Conservation (phyloP, 2,888 invertebrate species). For the Rhogogaster chlorosoma region DNA sequence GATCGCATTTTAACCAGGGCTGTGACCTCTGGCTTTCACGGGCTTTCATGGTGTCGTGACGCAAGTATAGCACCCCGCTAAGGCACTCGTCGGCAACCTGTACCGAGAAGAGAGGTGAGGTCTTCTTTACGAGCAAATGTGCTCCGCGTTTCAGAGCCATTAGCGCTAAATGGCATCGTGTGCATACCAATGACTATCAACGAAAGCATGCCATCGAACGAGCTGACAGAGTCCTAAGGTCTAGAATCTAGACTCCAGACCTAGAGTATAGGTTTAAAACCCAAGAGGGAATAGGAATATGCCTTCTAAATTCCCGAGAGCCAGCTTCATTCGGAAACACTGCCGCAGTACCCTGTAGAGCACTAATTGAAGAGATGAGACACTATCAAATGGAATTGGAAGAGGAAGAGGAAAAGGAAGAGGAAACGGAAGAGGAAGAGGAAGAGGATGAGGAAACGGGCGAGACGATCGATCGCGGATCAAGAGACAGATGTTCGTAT, state of each 20-base stretch:
- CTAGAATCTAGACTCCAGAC: slow-evolving; percentile 53
- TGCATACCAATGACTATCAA: slow-evolving; percentile 32
- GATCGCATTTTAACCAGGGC: slow-evolving; percentile 7
- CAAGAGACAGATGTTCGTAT: background rate
- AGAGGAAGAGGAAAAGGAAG: slow-evolving; percentile 1
- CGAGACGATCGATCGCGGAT: background rate
- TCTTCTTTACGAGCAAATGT: slow-evolving; percentile 56
- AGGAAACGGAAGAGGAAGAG: background rate
- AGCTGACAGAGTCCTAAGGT: slow-evolving; percentile 9
- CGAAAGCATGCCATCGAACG: slow-evolving; percentile 11
- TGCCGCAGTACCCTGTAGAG: slow-evolving; percentile 12
- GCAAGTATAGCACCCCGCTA: slow-evolving; percentile 39
- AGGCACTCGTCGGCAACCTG: background rate
- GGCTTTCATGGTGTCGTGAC: slow-evolving; percentile 14
- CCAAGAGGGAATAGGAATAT: slow-evolving; percentile 46
- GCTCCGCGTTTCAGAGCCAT: slow-evolving; percentile 57
- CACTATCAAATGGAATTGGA: background rate
- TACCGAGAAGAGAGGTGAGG: background rate
- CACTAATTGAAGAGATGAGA: background rate
- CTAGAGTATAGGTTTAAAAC: slow-evolving; percentile 53
- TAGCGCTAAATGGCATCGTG: slow-evolving; percentile 58
- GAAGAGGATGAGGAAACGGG: slow-evolving; percentile 5
- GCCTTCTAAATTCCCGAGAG: slow-evolving; percentile 46
- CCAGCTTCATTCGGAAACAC: slow-evolving; percentile 59
- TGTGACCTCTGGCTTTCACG: slow-evolving; percentile 22